Conservation (phyloP, 2,888 invertebrate species). For the Eristalis tenax region DNA sequence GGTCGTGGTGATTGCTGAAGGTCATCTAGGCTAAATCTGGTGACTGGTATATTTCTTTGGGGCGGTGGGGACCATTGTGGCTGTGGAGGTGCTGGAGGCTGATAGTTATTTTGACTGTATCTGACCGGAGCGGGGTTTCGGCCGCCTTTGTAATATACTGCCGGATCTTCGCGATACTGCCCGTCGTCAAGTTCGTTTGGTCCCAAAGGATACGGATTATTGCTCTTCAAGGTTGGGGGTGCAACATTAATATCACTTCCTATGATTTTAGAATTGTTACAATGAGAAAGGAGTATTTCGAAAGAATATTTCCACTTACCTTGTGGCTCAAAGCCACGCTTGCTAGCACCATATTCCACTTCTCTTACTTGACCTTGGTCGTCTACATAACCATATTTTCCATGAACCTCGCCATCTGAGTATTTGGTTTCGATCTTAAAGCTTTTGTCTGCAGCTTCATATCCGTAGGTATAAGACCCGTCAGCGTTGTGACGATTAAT, state of each 20-base stretch:
- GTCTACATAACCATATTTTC: conserved; percentile 95
- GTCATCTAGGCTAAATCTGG: conserved; percentile 79
- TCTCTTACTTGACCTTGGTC: conserved; percentile 88
- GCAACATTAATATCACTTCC: conserved; percentile 89
- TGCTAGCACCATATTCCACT: conserved; percentile 92
- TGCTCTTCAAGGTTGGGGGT: conserved; percentile 87
- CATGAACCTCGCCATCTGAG: conserved; percentile 90
- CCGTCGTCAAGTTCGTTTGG: conserved; percentile 89
- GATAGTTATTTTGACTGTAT: conserved; percentile 46
- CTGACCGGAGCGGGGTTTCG: conserved; percentile 29
- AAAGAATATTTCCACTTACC: conserved; percentile 82
- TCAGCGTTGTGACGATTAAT: conserved; percentile 93
- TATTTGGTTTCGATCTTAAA: conserved; percentile 95
- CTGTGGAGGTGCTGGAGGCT: conserved; percentile 17
- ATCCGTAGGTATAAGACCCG: conserved; percentile 93
- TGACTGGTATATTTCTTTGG: conserved; percentile 75
- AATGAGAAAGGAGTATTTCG: neutral
- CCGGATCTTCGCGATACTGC: conserved; percentile 92
- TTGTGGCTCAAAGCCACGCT: conserved; percentile 90
- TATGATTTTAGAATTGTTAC: conserved; percentile 75
- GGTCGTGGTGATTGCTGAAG: conserved; percentile 74
- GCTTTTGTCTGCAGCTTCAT: conserved; percentile 92
- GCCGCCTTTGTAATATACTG: conserved; percentile 85
- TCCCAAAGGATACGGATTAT: conserved; percentile 82
- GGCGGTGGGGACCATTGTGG: conserved; percentile 59